Percentiles rank a stretch among this genome's conserved stretches.
These are phyloP conservation scores for Caenorhabditis plicata DNA, from an alignment of 2,888 invertebrate genomes.

Conservation along the genomic window DNA sequence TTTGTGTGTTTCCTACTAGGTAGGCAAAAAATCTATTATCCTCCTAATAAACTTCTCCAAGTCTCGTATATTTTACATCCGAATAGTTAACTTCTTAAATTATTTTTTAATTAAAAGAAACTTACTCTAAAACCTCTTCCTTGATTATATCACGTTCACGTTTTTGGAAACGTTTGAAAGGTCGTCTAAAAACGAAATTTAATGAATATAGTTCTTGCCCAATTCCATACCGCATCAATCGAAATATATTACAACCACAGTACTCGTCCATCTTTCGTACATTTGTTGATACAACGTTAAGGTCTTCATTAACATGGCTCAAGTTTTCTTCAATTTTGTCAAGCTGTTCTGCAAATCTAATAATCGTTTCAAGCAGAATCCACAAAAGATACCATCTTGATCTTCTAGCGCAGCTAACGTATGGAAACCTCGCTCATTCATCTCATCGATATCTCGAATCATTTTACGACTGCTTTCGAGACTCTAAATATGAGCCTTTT, in stretches of 20 bases:
- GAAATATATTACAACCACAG: slow-evolving; percentile 29
- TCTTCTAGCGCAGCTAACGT: slow-evolving; percentile 44
- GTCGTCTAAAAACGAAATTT: slow-evolving; percentile 23
- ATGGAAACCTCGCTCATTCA: slow-evolving; percentile 38
- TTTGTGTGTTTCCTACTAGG: too few species aligned
- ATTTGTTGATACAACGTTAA: slow-evolving; percentile 32
- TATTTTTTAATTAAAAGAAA: background rate
- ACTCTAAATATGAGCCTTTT: slow-evolving; percentile 24
- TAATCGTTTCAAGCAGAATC: slow-evolving; percentile 1
- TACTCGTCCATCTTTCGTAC: slow-evolving; percentile 39
- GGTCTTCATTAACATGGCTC: slow-evolving; percentile 32
- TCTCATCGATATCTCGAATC: slow-evolving; percentile 34
- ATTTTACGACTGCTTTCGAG: slow-evolving; percentile 37
- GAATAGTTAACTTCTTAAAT: too few species aligned
- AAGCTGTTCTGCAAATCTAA: slow-evolving; percentile 34
- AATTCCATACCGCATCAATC: slow-evolving; percentile 20
- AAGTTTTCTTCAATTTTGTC: slow-evolving; percentile 41
- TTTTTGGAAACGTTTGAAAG: slow-evolving; percentile 30
- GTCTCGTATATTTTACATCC: too few species aligned
- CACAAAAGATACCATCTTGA: slow-evolving; percentile 35
- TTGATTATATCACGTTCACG: slow-evolving; percentile 30
- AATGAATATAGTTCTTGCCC: background rate
- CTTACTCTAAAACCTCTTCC: slow-evolving; percentile 33
- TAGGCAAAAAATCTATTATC: too few species aligned
- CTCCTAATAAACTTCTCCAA: too few species aligned